These are phyloP conservation scores for Acropternis orthonyx DNA, from an alignment of 2,797 vertebrate genomes.

Conservation along the genomic window DNA sequence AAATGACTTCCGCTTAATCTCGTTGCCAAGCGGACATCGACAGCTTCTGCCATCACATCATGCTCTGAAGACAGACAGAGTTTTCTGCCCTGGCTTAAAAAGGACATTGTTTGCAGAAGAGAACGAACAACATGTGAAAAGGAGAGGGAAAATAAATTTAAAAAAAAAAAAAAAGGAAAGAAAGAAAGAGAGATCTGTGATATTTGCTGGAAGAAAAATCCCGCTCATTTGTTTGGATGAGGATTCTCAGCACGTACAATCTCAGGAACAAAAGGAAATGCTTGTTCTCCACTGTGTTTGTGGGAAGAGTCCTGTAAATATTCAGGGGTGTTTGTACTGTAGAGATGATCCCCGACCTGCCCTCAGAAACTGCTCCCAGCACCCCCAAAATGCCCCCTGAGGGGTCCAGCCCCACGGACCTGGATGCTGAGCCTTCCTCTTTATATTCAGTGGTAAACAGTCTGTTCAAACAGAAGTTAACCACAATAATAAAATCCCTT, in stretches of 20 bases:
- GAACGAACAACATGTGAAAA: not conserved
- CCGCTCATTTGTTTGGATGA: not conserved
- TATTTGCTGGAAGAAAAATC: constrained; percentile 28
- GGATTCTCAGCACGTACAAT: constrained; percentile 53
- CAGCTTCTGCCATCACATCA: not conserved
- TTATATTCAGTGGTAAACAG: not conserved
- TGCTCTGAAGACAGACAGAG: constrained; percentile 28
- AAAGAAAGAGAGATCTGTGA: not conserved
- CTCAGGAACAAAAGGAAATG: constrained; percentile 16
- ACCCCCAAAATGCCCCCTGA: not conserved
- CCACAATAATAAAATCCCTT: not conserved
- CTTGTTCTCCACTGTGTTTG: not conserved
- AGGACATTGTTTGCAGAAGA: constrained; percentile 48
- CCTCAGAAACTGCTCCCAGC: not conserved
- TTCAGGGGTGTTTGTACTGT: not conserved
- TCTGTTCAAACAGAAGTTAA: not conserved
- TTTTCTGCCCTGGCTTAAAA: constrained; percentile 9
- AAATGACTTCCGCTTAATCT: not conserved
- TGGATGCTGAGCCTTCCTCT: accelerated
- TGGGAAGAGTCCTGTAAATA: constrained; percentile 17
- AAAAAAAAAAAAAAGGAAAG: not conserved
- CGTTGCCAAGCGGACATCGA: not conserved
- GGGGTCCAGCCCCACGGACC: not conserved
- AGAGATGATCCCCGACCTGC: not conserved
- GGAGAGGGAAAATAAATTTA: accelerated